These are phyloP conservation scores for Dromiciops gliroides DNA, from an alignment of 2,113 vertebrate species.

Conservation along the genomic window DNA sequence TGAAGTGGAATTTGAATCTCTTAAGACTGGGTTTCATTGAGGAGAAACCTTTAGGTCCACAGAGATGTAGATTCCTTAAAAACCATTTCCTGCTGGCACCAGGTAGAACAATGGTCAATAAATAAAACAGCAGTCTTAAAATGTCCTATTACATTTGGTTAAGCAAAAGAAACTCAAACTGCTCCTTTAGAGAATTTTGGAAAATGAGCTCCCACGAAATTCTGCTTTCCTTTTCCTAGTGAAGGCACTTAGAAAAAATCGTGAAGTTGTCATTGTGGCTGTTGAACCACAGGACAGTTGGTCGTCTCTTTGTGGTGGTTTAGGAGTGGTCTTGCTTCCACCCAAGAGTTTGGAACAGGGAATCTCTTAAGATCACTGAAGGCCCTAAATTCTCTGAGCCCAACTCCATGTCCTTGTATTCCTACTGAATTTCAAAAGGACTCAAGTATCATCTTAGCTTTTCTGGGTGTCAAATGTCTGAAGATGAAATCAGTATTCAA, in stretches of 20 bases:
- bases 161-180: neutral
- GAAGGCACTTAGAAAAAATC: neutral
- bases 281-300: neutral
- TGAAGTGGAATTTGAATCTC: neutral
- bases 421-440: neutral
- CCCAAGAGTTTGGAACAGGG: neutral
- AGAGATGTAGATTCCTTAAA: neutral
- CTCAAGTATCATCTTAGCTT: neutral
- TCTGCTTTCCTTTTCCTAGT: neutral
- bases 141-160: neutral
- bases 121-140: neutral
- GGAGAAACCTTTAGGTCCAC: neutral
- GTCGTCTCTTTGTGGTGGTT: neutral
- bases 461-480: neutral
- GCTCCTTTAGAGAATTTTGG: neutral
- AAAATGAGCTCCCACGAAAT: neutral
- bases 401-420: neutral
- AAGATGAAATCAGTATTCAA: neutral
- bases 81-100: neutral
- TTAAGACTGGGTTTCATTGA: neutral
- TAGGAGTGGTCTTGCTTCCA: neutral
- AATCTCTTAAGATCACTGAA: neutral
- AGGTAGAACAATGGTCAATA: neutral
- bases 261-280: neutral
- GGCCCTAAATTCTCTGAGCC: neutral